Base-by-base conservation (phyloP, 2,113 vertebrate genomes). In the Phaethon lepturus region DNA sequence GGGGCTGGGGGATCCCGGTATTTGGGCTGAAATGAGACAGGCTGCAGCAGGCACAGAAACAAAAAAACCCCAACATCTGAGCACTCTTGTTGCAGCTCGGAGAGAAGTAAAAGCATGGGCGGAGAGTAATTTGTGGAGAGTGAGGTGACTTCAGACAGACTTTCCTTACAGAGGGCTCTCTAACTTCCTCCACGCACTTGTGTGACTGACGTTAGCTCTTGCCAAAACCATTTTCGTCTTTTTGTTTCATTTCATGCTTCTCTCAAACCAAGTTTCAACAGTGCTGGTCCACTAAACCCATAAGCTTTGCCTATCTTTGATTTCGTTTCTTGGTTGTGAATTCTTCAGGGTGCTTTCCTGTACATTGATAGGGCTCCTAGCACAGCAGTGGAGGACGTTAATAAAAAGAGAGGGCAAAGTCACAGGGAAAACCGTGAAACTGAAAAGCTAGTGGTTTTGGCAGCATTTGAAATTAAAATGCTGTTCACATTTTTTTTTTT, bases 191-290 rank as follows among this genome's bases (percentile, higher is more conserved):
- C 26, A 7, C 11, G 8, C 10, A 9, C 31, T 45, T 38, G 40
- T 47, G 63, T 4, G 56, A 47, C 50, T 71, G 86, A 87, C 2
- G 5, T 60, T 60, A 68, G 68, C 22, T 56, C 67, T 66, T 66
- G 42, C 23, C 58, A 62, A 87, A 76, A 72, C 33, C n/a, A 45
- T 72, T 84, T 94, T 71, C 63, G 71, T 52, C 77, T 94, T 90
- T 92, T 71, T 71, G 73, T 87, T 90, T 92, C 73, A 52, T 80
- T 94, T 93, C 77, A 84, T 26, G 25, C 82, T 80, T 71, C 58
- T 75, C 33, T 52, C 11, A 45, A 84, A 59, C 24, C n/a, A 71
- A 33, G 35, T 76, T 79, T 87, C 58, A 25, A 29, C 11, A 22
- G 19, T n/a, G 75, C 23, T 5, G 47, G 22, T 33, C 33, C 26